Evolutionary conservation across 2,113 vertebrate species (phyloP).

Genomic region (Manacus vitellinus): DNA sequence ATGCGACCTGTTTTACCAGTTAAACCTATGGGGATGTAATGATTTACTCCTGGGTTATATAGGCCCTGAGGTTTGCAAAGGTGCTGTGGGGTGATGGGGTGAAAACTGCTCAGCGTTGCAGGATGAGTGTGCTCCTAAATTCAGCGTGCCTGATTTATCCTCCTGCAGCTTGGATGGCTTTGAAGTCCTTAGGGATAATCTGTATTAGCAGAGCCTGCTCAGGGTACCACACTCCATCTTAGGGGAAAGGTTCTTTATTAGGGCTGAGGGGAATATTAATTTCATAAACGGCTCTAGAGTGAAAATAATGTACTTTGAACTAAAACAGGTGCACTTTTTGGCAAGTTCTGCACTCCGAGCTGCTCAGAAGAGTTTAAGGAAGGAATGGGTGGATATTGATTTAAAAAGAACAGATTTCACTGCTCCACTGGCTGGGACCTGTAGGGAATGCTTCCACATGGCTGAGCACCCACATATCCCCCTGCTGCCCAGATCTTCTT

Average conservation of each 20-base stretch:
- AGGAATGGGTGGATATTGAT: background rate
- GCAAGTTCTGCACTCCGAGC: background rate
- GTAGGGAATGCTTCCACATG: background rate
- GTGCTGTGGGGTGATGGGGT: background rate
- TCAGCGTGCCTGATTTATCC: background rate
- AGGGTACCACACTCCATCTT: accelerated
- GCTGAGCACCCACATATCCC: background rate
- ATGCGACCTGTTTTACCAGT: background rate
- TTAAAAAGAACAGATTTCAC: background rate
- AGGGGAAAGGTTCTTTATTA: background rate
- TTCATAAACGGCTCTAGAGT: background rate
- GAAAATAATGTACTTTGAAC: background rate
- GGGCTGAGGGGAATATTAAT: background rate
- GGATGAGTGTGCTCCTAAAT: background rate
- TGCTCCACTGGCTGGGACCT: background rate
- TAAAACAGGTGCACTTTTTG: background rate
- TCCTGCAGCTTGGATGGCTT: background rate
- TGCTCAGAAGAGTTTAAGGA: background rate
- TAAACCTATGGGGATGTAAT: background rate
- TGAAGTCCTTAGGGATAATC: background rate
- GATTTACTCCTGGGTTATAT: accelerated
- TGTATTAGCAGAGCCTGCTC: background rate
- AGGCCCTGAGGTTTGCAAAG: background rate
- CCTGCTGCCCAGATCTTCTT: background rate
- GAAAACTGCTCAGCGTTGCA: background rate